Conservation (phyloP, 2,888 invertebrate genomes). For the Lasioglossum marginatum region DNA sequence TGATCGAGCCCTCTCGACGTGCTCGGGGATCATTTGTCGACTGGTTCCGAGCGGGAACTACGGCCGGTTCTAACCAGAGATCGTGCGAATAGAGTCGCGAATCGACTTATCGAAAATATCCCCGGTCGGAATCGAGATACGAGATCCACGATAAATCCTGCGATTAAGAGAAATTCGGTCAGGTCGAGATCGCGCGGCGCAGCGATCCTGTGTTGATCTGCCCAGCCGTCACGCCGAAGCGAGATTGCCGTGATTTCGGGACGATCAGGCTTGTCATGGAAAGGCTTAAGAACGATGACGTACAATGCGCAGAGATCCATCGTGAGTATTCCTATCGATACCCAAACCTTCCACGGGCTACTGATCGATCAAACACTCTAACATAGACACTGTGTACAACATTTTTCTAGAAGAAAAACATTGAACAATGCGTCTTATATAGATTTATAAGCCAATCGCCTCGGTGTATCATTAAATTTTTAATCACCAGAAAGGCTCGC, state of each 20-base stretch:
- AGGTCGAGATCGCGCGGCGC: not conserved
- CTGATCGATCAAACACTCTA: not conserved
- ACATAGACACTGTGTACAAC: not conserved
- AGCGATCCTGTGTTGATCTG: not conserved
- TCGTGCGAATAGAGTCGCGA: not conserved
- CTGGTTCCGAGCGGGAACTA: not conserved
- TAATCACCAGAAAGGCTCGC: not conserved
- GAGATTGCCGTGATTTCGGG: conserved; percentile 8
- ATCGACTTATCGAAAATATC: not conserved
- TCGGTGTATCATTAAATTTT: not conserved
- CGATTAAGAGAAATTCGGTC: conserved; percentile 6
- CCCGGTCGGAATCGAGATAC: conserved; percentile 3
- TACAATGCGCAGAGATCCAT: conserved; percentile 74
- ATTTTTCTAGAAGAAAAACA: not conserved
- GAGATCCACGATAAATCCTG: conserved; percentile 19
- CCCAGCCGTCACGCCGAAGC: not conserved
- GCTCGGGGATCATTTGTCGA: not conserved
- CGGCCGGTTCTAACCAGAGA: not conserved
- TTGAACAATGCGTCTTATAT: not conserved
- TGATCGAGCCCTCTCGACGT: not conserved
- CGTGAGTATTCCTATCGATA: conserved; percentile 66
- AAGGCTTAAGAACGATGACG: conserved; percentile 62
- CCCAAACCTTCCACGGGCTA: too few relatives aligned
- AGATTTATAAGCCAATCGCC: not conserved
- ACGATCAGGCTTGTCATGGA: conserved; percentile 49